Evolutionary conservation across 2,113 vertebrate species (phyloP).

Genomic region (Macrotus californicus): DNA sequence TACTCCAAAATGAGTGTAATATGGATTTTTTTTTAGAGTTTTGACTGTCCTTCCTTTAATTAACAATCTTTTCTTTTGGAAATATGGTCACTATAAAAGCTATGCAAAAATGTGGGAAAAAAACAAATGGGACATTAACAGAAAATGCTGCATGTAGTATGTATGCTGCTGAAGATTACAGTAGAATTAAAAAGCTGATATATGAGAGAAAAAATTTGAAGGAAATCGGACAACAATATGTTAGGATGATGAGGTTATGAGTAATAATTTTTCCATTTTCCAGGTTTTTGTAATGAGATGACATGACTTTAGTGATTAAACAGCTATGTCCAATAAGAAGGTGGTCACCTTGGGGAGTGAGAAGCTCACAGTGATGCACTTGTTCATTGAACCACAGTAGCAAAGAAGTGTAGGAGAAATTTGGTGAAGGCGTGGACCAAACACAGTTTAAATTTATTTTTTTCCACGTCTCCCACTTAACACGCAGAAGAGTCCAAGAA

Average conservation of each 20-base stretch:
- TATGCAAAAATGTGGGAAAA: not conserved
- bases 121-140: not conserved
- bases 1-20: not conserved
- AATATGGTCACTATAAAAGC: not conserved
- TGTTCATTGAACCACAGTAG: not conserved
- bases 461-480: not conserved
- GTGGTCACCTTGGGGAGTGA: not conserved
- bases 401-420: not conserved
- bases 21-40: not conserved
- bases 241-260: not conserved
- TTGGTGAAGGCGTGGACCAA: not conserved
- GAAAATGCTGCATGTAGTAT: not conserved
- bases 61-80: not conserved
- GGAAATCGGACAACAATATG: not conserved
- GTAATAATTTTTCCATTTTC: not conserved
- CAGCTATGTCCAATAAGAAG: not conserved
- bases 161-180: not conserved
- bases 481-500: not conserved
- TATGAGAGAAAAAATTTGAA: not conserved
- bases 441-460: not conserved
- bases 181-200: not conserved
- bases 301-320: slow-evolving; percentile 26
- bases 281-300: not conserved
- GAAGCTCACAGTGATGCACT: not conserved
- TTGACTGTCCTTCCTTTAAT: not conserved